These are phyloP conservation scores for Drosophila nigricruria DNA, from an alignment of 2,888 invertebrate species.

Conservation along the genomic window DNA sequence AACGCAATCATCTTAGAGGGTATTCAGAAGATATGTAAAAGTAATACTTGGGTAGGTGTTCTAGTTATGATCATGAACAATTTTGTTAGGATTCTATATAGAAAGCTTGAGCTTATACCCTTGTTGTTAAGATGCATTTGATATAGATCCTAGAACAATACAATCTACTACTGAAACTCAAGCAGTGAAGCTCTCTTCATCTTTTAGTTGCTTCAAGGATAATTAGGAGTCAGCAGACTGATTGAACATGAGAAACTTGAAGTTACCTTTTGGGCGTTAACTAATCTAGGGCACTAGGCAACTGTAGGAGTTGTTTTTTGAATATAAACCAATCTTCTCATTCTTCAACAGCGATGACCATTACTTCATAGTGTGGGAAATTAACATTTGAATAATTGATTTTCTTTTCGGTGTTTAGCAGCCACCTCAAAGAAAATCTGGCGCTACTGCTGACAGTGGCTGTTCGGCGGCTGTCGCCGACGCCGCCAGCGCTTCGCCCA, in stretches of 20 bases:
- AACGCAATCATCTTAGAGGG: neutral
- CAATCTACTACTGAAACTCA: neutral
- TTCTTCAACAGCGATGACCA: neutral
- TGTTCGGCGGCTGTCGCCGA: slow-evolving; percentile 84
- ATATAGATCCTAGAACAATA: neutral
- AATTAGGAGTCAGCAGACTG: neutral
- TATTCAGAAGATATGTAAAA: neutral
- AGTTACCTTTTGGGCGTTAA: neutral
- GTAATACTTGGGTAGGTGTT: neutral
- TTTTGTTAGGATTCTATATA: neutral
- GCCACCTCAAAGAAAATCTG: slow-evolving; percentile 82
- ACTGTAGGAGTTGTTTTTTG: neutral
- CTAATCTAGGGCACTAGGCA: neutral
- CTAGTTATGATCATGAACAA: neutral
- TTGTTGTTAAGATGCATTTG: neutral
- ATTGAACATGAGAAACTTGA: too few relatives aligned
- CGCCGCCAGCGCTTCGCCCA: slow-evolving; percentile 84
- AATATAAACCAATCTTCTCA: neutral
- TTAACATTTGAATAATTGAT: neutral
- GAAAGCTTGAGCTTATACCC: too few relatives aligned
- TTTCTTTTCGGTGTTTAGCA: slow-evolving; percentile 30
- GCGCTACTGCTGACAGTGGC: slow-evolving; percentile 86
- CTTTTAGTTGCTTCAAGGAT: neutral
- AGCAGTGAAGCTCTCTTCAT: neutral
- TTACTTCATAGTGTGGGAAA: neutral